These are phyloP conservation scores for Ursus arctos DNA, from an alignment of 2,113 vertebrate species.

Conservation along the genomic window DNA sequence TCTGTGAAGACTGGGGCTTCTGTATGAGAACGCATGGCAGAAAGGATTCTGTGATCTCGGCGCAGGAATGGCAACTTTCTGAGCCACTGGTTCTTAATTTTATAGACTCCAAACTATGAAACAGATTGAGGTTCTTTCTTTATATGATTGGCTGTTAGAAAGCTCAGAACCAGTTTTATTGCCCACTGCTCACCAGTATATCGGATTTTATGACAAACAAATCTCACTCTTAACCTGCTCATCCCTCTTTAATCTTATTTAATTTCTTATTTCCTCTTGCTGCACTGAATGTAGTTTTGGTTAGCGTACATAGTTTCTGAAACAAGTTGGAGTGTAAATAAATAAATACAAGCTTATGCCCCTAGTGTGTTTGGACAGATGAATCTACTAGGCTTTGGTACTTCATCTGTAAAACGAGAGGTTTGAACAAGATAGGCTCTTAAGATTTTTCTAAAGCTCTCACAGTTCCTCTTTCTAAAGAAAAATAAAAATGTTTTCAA, in stretches of 20 bases:
- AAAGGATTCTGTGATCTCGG: neutral
- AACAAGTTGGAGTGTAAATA: neutral
- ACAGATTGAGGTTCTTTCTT: neutral
- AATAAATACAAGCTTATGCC: neutral
- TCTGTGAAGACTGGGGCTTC: neutral
- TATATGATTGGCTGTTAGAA: neutral
- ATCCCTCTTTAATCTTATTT: neutral
- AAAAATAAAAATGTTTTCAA: neutral
- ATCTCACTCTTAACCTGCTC: neutral
- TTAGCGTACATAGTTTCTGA: constrained; percentile 10
- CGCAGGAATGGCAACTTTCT: neutral
- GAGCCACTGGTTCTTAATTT: neutral
- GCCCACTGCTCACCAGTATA: neutral
- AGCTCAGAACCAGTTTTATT: neutral
- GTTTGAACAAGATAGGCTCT: neutral
- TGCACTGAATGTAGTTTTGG: neutral
- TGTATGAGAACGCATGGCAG: neutral
- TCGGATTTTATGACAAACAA: neutral
- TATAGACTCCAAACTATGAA: neutral
- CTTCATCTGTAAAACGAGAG: neutral
- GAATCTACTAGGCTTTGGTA: neutral
- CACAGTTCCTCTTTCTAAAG: neutral
- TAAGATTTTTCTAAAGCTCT: neutral
- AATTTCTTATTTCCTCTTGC: neutral
- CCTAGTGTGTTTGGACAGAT: neutral